Evolutionary conservation across 2,888 invertebrate genomes (phyloP).

Genomic region (Amorpha juglandis): DNA sequence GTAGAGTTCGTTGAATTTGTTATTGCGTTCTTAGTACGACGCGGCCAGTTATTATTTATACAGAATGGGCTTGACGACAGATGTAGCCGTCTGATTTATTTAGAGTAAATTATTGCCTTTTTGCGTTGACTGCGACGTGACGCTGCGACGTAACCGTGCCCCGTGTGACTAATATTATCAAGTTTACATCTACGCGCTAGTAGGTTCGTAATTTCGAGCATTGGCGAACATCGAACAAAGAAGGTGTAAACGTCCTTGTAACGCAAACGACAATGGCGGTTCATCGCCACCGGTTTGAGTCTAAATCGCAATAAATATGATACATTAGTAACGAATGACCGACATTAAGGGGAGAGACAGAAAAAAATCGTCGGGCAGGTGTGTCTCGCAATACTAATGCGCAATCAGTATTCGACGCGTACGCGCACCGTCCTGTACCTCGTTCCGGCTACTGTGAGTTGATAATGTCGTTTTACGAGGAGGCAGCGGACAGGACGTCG

Average conservation of each 20-base stretch:
- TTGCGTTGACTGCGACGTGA: slow-evolving; percentile 52
- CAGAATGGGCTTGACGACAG: slow-evolving; percentile 70
- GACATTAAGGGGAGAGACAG: slow-evolving; percentile 81
- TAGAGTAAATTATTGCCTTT: slow-evolving; percentile 62
- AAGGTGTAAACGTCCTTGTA: slow-evolving; percentile 65
- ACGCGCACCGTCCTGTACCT: slow-evolving; percentile 81
- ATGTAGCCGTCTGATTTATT: slow-evolving; percentile 71
- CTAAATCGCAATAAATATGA: slow-evolving; percentile 80
- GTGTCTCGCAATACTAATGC: slow-evolving; percentile 82
- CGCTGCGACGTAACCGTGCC: slow-evolving; percentile 36
- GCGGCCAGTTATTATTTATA: slow-evolving; percentile 76
- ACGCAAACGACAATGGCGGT: slow-evolving; percentile 62
- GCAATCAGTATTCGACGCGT: slow-evolving; percentile 81
- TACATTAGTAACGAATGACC: slow-evolving; percentile 81
- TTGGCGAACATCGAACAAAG: slow-evolving; percentile 51
- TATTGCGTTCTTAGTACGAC: slow-evolving; percentile 81
- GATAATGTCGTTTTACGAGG: slow-evolving; percentile 84
- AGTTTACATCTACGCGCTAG: slow-evolving; percentile 13
- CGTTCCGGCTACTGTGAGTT: slow-evolving; percentile 84
- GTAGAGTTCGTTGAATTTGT: slow-evolving; percentile 84
- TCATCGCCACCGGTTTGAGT: slow-evolving; percentile 64
- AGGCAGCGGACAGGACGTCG: slow-evolving; percentile 82
- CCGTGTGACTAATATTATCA: slow-evolving; percentile 46
- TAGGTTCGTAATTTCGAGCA: neutral
- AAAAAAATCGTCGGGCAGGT: slow-evolving; percentile 81